Evolutionary conservation across 2,113 vertebrate genomes (phyloP).

Genomic region (Alouatta palliata): DNA sequence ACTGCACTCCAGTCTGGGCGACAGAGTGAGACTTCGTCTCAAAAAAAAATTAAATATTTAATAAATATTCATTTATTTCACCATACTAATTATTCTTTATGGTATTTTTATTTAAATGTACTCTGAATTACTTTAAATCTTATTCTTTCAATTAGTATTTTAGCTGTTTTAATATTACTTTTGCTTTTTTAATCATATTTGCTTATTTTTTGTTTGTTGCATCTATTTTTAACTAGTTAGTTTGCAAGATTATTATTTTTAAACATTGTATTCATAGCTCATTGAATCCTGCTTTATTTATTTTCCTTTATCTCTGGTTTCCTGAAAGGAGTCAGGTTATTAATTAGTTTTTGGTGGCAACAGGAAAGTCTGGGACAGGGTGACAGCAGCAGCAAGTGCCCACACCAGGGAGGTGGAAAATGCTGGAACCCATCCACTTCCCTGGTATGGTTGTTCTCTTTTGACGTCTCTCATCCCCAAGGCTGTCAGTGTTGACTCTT

Average conservation of each 20-base stretch:
- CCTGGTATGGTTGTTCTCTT: background rate
- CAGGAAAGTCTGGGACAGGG: background rate
- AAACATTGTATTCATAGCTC: background rate
- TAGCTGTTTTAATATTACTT: background rate
- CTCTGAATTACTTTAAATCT: slow-evolving; percentile 5
- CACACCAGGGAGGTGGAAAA: too few relatives aligned
- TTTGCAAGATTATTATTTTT: background rate
- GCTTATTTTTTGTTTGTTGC: background rate
- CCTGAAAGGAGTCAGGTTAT: background rate
- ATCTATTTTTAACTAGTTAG: background rate
- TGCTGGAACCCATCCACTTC: background rate
- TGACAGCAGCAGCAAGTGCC: too few relatives aligned
- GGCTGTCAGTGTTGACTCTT: background rate
- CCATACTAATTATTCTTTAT: background rate
- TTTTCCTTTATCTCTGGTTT: background rate
- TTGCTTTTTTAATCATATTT: background rate
- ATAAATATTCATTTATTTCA: background rate
- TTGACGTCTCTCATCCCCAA: background rate
- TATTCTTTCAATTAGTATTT: slow-evolving; percentile 16
- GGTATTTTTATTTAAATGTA: background rate
- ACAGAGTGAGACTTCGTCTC: too few relatives aligned
- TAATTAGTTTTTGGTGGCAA: background rate
- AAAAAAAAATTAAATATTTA: too few relatives aligned
- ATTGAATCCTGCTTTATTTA: background rate
- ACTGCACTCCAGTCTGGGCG: too few relatives aligned